Base-by-base conservation (phyloP, 2,113 vertebrate genomes). In the Electrona antarctica region DNA sequence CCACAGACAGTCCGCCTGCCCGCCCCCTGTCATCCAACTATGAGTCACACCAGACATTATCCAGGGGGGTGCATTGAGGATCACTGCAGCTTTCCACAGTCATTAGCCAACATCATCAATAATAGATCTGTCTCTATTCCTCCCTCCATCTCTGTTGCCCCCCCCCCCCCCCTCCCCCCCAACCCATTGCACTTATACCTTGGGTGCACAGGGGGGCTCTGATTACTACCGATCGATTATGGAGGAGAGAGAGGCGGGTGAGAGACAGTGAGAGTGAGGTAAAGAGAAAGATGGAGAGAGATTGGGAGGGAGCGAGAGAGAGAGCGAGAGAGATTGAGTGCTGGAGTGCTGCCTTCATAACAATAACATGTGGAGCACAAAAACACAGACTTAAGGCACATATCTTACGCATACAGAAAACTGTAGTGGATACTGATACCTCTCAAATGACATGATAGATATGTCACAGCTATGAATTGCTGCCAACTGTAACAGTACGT, bases 21-120 rank as follows among this genome's bases (percentile, higher is more conserved):
- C 10, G 13, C 48, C 14, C 8, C 69, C 7, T 8, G 47, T 48
- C 12, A 28, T 14, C 45, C 11, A n/a, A 13, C 65, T 64, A 73
- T 48, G 85, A 66, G 58, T 82, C 74, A 66, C 69, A 81, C 60
- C 79, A 85, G 71, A 87, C 70, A 82, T 82, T 69, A 82, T 80
- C 85, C 82, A 77, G 64, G 70, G 77, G 73, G 64, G 80, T 15
- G 73, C 29, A 54, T 84, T 86, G 28, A 67, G 74, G 79, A 72
- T 80, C 80, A 73, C 87, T 88, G 86, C 80, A 89, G 88, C 84
- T 84, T 85, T 93, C 83, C 77, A 83, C 66, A 84, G 85, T 91
- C 91, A 93, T 94, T 93, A 93, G 85, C 66, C 68, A 89, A 61
- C 86, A 90, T 89, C 91, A 92, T 94, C 90, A 94, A 94, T 95